Evolutionary conservation across 2,888 invertebrate genomes (phyloP), one percentile per base, ranked within the genome.

Genomic region (Andrena marginata): DNA sequence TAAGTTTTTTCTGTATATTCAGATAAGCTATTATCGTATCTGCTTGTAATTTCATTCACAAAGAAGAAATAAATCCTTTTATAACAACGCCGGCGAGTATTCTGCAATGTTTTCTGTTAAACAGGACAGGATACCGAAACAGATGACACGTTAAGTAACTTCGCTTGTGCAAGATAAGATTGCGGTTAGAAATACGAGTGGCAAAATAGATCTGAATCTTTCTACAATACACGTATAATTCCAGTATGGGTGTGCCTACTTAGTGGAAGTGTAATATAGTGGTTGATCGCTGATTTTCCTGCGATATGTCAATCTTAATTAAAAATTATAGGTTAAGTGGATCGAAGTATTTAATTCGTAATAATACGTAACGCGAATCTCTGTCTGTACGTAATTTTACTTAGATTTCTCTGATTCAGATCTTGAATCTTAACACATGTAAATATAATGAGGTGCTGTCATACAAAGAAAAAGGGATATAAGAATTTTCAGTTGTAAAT

Each of bases 291-390:
- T 31, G 1, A 51, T n/a, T 51, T 65, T 60, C 13, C 33, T 31
- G 0, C 8, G 48, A 33, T 62, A 29, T 2, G 0, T 31, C 2
- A 54, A 51, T 51, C 8, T 33, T 35, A 16, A 54, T 2, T 51
- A 33, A 33, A 51, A n/a, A 29, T 64, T 13, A 42, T 48, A 81
- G 74, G 74, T 81, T 73, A 74, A 16, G 10, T 23, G 56, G 8
- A 63, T 49, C 42, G 13, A 42, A 42, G 42, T 63, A n/a, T n/a
- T n/a, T n/a, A n/a, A n/a, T 42, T 48, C 42, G 29, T n/a, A 54
- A 68, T 33, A 10, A 35, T 42, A 10, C 2, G 35, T 3, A 42
- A 42, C 35, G 13, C 13, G 35, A 42, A 42, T 10, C 10, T 1
- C 2, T 26, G 26, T 72, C 33, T 13, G n/a, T 42, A 5, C 13